phyloP scores from a whole-genome alignment of 2,113 vertebrate species.

The Rhabdomys dilectus region DNA sequence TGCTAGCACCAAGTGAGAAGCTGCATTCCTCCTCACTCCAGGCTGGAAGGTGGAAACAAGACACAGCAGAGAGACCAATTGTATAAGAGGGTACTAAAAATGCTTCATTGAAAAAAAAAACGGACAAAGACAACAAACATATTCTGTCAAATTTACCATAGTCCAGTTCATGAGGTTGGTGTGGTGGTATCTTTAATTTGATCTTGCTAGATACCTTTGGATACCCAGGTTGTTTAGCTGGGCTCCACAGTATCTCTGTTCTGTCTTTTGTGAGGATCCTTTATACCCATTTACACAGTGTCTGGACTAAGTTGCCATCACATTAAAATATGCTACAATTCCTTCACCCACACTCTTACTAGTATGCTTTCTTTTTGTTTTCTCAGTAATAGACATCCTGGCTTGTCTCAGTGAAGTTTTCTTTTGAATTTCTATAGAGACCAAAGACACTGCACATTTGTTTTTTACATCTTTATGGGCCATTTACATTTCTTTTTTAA shows the following conservation, averaged over 20 bases:
- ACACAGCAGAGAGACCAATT: no score
- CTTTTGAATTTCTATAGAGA: background rate
- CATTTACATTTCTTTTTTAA: background rate
- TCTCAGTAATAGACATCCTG: no score
- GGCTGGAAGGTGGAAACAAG: no score
- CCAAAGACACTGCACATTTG: background rate
- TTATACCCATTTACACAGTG: background rate
- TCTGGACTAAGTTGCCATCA: background rate
- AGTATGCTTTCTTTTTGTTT: background rate
- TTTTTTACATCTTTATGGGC: background rate
- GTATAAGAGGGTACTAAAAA: accelerated
- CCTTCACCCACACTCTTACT: background rate
- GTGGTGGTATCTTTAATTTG: background rate
- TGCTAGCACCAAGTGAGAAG: background rate
- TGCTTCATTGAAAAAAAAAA: background rate
- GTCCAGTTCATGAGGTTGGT: no score
- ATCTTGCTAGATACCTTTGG: background rate
- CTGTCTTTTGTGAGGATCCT: background rate
- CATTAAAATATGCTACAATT: background rate
- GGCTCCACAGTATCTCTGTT: background rate
- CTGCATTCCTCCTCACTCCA: background rate
- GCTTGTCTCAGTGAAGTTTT: background rate
- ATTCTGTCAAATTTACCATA: background rate
- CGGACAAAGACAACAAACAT: background rate
- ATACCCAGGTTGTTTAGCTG: background rate